Conservation (phyloP, 2,888 invertebrate species). For the Thera obeliscata region DNA sequence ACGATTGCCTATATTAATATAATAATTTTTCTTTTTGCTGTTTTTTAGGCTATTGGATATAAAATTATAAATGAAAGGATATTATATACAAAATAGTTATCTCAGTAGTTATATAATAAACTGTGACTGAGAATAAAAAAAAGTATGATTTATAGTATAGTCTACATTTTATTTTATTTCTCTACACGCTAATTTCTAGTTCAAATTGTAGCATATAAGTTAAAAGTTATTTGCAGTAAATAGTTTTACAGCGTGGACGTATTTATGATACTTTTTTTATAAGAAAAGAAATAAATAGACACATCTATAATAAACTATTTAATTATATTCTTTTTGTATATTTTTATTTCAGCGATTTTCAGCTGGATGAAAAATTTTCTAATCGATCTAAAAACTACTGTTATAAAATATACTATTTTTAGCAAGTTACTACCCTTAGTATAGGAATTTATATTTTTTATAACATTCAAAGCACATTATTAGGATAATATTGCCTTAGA, state of each 20-base stretch:
- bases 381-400: neutral
- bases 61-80: too few relatives aligned
- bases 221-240: conserved; percentile 52
- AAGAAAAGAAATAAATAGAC: conserved; percentile 15
- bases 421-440: neutral
- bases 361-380: neutral
- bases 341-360: neutral
- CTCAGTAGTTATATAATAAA: neutral
- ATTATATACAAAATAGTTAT: too few relatives aligned
- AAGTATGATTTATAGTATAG: neutral
- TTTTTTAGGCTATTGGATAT: too few relatives aligned
- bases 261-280: conserved; percentile 65
- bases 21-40: too few relatives aligned
- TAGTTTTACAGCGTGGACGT: conserved; percentile 75
- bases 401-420: conserved; percentile 3
- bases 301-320: neutral
- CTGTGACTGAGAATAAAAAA: neutral
- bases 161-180: neutral
- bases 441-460: conserved; percentile 28
- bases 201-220: conserved; percentile 33
- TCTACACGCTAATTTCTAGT: conserved; percentile 40
- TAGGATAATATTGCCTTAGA: conserved; percentile 31
- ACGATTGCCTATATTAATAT: too few relatives aligned
- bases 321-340: neutral
- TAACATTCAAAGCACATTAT: conserved; percentile 36